Base-by-base conservation (phyloP, 2,888 invertebrate species). In the Leucozona laternaria region DNA sequence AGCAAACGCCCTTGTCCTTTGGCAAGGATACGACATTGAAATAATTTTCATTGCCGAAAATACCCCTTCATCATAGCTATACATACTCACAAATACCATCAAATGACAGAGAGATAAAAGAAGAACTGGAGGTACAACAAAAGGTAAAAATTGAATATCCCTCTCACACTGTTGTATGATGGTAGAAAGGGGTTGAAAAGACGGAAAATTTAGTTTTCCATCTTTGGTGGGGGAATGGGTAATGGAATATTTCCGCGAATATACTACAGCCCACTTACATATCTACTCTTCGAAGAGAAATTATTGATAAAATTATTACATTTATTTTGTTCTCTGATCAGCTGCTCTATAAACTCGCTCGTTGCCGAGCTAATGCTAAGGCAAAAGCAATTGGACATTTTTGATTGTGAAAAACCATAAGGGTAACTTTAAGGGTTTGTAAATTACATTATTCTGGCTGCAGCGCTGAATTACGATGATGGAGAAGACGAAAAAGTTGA, bases 11-110 rank as follows among this genome's bases (percentile, higher is more conserved):
- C 80, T 85, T 81, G 80, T 80, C 85, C 85, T 77, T 81, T 85
- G 62, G 72, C 72, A 85, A 85, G 85, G 85, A 85, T 85, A 85
- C 80, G 85, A 81, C 85, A 85, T 85, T 85, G 85, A 85, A 85
- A 85, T 85, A 72, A 77, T 81, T 85, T 85, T 85, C 85, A 85
- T 77, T 85, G 80, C 72, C 80, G 85, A 81, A 77, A 80, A 79
- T 75, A 75, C 31, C 66, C 76, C 76, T 55, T 57, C 34, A 68
- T 31, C 48, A 75, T 75, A 11, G n/a, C 25, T 17, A 40, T 28
- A 48, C 62, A 34, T 31, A n/a, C 20, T 28, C 45, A 79, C 80
- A 15, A 28, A 72, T 31, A 72, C 66, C 31, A 34, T 25, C 28
- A 48, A 34, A 45, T 11, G 6, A 28, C 13, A 22, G 45, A 34